A percentile compares a stretch with the other conserved stretches of the same genome.
These are phyloP conservation scores for Alfaro cultratus DNA, from an alignment of 2,797 vertebrate species.

Conservation along the genomic window DNA sequence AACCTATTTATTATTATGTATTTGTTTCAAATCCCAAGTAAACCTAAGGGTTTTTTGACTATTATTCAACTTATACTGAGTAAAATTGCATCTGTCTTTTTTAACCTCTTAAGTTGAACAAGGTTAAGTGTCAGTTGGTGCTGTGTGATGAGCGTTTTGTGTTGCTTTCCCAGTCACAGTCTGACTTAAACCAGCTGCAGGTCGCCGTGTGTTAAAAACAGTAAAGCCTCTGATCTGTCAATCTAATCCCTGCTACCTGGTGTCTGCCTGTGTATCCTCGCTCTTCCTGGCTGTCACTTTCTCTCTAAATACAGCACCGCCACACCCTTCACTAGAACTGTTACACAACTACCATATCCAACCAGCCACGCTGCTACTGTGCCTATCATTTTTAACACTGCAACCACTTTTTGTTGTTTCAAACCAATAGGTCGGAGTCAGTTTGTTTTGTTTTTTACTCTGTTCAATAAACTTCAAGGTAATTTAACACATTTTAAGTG, in stretches of 20 bases:
- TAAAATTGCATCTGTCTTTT: not conserved
- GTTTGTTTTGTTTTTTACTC: slow-evolving; percentile 21
- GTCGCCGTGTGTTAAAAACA: slow-evolving; percentile 56
- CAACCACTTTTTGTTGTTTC: slow-evolving; percentile 10
- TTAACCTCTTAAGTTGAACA: not conserved
- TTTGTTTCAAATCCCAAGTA: not conserved
- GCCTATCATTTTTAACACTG: slow-evolving; percentile 23
- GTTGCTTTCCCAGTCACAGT: slow-evolving; percentile 1
- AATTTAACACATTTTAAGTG: slow-evolving; percentile 36
- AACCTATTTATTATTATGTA: not conserved
- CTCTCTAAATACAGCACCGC: slow-evolving; percentile 17
- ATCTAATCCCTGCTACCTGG: slow-evolving; percentile 49
- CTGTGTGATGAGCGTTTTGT: not conserved
- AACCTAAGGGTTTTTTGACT: not conserved
- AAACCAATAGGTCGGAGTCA: slow-evolving; percentile 18
- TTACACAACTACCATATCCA: slow-evolving; percentile 21
- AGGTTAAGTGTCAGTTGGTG: not conserved
- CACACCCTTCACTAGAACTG: slow-evolving; percentile 20
- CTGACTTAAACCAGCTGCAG: slow-evolving; percentile 40
- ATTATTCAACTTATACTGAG: not conserved
- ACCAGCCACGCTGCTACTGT: not conserved
- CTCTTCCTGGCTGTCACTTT: slow-evolving; percentile 27
- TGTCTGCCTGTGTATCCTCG: slow-evolving; percentile 28
- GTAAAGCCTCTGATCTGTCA: slow-evolving; percentile 39
- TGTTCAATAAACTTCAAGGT: slow-evolving; percentile 42